Evolutionary conservation across 2,888 invertebrate species (phyloP).

Genomic region (Notodonta ziczac): DNA sequence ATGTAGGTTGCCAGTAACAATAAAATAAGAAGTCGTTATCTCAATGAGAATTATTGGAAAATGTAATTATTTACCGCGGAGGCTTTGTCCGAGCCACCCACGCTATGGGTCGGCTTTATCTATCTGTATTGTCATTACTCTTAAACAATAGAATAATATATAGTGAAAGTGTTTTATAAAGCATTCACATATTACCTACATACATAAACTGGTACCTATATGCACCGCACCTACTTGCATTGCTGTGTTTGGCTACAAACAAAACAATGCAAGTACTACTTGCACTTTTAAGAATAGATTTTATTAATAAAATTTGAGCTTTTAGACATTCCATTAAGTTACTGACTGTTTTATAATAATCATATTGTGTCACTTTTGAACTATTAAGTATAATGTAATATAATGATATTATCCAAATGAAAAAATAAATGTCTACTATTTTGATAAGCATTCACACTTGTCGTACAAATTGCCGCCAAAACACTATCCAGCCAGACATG

Average conservation of each 20-base stretch:
- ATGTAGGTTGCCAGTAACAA: slow-evolving; percentile 16
- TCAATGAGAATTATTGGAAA: slow-evolving; percentile 27
- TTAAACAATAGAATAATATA: slow-evolving; percentile 22
- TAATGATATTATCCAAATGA: no score
- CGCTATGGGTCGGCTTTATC: slow-evolving; percentile 6
- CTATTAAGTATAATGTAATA: no score
- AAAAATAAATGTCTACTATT: no score
- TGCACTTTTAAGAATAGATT: no score
- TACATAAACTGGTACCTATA: no score
- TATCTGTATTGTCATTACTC: slow-evolving; percentile 10
- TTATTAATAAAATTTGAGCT: no score
- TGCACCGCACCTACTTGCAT: no score
- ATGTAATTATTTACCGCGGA: slow-evolving; percentile 22
- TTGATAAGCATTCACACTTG: slow-evolving; percentile 7
- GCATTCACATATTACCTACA: background rate
- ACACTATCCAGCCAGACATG: slow-evolving; percentile 41
- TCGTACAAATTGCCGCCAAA: slow-evolving; percentile 24
- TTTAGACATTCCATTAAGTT: no score
- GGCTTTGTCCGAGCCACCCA: slow-evolving; percentile 12
- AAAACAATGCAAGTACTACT: no score
- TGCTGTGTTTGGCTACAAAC: no score
- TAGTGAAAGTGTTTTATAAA: slow-evolving; percentile 18
- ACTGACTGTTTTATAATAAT: no score
- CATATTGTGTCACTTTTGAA: no score
- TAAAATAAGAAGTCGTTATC: slow-evolving; percentile 23